Percentiles rank a stretch among this genome's conserved stretches.
These are phyloP conservation scores for Caretta caretta DNA, from an alignment of 2,113 vertebrate genomes.

Conservation along the genomic window DNA sequence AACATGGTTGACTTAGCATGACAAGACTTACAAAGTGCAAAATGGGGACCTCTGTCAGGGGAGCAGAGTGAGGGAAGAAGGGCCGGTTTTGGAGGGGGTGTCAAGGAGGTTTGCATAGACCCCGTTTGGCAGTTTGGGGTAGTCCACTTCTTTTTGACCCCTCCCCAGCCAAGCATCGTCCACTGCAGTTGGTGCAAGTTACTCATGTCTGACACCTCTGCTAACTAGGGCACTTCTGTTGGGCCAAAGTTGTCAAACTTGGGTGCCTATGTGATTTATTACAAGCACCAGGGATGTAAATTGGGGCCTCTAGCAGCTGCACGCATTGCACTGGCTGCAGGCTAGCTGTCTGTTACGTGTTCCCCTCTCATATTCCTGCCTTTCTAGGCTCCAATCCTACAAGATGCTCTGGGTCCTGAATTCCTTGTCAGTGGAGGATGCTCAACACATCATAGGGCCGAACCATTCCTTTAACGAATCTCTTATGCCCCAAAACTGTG, in stretches of 20 bases:
- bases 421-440: not conserved
- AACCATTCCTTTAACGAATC: not conserved
- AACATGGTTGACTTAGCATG: conserved; percentile 19
- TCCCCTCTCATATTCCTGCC: not conserved
- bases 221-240: not conserved
- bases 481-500: not conserved
- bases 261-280: conserved; percentile 22
- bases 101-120: not conserved
- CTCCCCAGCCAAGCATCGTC: not conserved
- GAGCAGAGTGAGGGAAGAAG: not conserved
- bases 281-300: conserved; percentile 23
- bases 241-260: not conserved
- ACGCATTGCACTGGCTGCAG: conserved; percentile 7
- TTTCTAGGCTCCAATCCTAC: not conserved
- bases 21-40: not conserved
- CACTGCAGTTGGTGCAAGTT: fast-evolving
- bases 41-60: not conserved
- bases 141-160: not conserved
- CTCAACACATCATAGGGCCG: fast-evolving
- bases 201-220: not conserved
- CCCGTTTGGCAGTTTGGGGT: not conserved
- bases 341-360: conserved; percentile 3
- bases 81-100: not conserved
- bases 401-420: not conserved
- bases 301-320: not conserved